These are phyloP conservation scores for Pseudochirops cupreus DNA, from an alignment of 2,797 vertebrate species.

Conservation along the genomic window DNA sequence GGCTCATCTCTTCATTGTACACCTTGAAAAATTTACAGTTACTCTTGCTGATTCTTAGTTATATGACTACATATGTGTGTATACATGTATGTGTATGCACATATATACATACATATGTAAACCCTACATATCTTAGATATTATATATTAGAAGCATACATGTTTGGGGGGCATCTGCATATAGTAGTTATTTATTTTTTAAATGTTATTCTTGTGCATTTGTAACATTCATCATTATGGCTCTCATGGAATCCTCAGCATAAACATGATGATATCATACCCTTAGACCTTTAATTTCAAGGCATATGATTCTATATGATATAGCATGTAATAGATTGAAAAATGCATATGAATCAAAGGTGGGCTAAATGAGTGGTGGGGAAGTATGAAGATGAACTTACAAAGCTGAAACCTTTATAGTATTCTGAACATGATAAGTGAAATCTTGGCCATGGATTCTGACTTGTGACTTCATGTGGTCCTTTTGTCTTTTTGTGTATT, in stretches of 20 bases:
- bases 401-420: not conserved
- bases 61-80: not conserved
- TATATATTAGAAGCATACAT: not conserved
- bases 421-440: not conserved
- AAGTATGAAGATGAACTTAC: not conserved
- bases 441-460: not conserved
- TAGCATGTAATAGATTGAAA: conserved; percentile 2
- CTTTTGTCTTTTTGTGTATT: not conserved
- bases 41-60: not conserved
- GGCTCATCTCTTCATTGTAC: not conserved
- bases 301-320: not conserved
- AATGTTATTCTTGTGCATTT: conserved; percentile 28
- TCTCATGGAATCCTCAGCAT: not conserved
- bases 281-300: not conserved
- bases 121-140: not conserved
- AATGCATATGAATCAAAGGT: not conserved
- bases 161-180: not conserved
- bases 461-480: not conserved
- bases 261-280: not conserved
- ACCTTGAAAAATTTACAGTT: not conserved
- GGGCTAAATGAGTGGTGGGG: not conserved
- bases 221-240: not conserved
- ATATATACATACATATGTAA: not conserved
- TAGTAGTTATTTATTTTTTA: not conserved
- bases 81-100: not conserved